Percentiles rank a stretch among this genome's conserved stretches.
phyloP scores from a whole-genome alignment of 2,113 vertebrate species.

The Muscicapa adusta region DNA sequence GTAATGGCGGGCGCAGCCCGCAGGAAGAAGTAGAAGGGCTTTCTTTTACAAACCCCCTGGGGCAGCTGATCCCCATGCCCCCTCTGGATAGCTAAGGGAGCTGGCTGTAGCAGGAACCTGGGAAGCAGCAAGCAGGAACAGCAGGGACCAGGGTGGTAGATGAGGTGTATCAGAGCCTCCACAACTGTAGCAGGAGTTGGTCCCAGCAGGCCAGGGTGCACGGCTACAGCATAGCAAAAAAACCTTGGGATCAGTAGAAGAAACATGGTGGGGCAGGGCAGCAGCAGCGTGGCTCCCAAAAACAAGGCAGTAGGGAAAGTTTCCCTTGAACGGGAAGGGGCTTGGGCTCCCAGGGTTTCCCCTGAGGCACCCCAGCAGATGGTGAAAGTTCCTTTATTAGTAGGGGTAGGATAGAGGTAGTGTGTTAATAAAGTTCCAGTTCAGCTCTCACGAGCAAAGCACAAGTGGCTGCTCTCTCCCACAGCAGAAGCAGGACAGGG shows the following conservation, averaged over 20 bases:
- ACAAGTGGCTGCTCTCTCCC: neutral
- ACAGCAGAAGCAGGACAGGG: neutral
- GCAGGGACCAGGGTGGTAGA: accelerated
- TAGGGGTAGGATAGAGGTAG: no score
- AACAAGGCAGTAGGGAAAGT: neutral
- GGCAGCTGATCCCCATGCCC: no score
- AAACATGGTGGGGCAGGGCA: accelerated
- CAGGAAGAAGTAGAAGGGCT: neutral
- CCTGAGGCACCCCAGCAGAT: neutral
- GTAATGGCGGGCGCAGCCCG: accelerated
- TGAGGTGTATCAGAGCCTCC: accelerated
- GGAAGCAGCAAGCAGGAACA: accelerated
- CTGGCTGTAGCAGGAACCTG: neutral
- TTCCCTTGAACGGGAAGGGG: neutral
- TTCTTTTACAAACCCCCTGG: neutral
- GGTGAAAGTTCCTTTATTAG: neutral
- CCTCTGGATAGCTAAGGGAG: neutral
- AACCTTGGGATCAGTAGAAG: no score
- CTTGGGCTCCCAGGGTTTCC: accelerated
- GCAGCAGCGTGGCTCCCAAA: accelerated
- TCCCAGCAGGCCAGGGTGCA: neutral
- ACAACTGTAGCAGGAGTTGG: neutral
- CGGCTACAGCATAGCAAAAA: neutral
- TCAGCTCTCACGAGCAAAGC: neutral
- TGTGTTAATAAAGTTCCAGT: neutral